These are phyloP conservation scores for Caerostris extrusa DNA, from an alignment of 1,140 invertebrate species.

Conservation along the genomic window DNA sequence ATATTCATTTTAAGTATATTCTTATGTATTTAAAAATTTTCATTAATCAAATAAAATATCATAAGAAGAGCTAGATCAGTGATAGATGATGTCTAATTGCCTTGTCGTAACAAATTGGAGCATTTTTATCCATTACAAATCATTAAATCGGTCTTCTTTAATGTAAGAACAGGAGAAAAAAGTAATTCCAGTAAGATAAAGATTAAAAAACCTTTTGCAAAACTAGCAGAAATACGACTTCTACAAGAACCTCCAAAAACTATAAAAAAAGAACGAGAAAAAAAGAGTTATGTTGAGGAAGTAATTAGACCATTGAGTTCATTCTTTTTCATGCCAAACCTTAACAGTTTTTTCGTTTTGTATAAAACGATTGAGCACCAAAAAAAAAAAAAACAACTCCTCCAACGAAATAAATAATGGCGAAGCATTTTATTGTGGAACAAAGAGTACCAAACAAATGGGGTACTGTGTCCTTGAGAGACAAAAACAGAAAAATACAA, in stretches of 20 bases:
- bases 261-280: not conserved
- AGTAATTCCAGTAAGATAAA: not conserved
- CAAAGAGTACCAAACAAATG: slow-evolving; percentile 16
- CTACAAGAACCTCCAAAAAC: not conserved
- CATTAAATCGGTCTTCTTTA: not conserved
- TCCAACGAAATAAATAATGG: slow-evolving; percentile 35
- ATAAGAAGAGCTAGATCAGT: not conserved
- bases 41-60: not conserved
- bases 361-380: not conserved
- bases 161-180: not conserved
- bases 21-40: too few relatives aligned
- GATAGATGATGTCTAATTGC: not conserved
- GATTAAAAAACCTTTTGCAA: not conserved
- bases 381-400: not conserved
- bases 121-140: slow-evolving; percentile 15
- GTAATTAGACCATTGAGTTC: slow-evolving; percentile 51
- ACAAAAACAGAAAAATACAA: not conserved
- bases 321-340: slow-evolving; percentile 30
- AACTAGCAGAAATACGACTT: not conserved
- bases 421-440: slow-evolving; percentile 35
- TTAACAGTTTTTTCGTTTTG: not conserved
- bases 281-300: not conserved
- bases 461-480: not conserved
- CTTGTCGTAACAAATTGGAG: slow-evolving; percentile 1
- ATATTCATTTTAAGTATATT: too few relatives aligned